A percentile compares a stretch with the other conserved stretches of the same genome.
Conservation (phyloP, 2,797 vertebrate genomes). For the Agapornis canus region DNA sequence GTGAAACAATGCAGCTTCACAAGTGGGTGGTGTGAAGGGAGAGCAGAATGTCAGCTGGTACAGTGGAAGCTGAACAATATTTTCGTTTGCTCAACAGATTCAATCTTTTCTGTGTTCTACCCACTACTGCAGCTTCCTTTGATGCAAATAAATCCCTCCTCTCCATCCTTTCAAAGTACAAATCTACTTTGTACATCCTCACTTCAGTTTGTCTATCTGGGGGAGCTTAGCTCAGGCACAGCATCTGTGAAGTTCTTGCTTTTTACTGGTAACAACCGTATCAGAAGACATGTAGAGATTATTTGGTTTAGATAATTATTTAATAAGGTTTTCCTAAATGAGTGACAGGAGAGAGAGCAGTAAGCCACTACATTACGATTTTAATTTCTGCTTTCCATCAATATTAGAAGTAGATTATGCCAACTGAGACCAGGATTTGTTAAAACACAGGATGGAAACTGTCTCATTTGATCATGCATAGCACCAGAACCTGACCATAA, state of each 20-base stretch:
- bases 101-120: constrained; percentile 47
- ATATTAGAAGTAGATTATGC: not conserved
- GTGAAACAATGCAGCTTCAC: constrained; percentile 39
- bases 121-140: constrained; percentile 49
- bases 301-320: constrained; percentile 17
- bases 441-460: not conserved
- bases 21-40: not conserved
- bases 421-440: constrained; percentile 13
- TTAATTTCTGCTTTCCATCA: constrained; percentile 1
- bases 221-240: constrained; percentile 8
- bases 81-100: constrained; percentile 40
- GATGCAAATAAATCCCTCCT: constrained; percentile 58
- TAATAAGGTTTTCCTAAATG: constrained; percentile 34
- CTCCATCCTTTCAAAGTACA: constrained; percentile 43
- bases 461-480: not conserved
- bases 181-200: constrained; percentile 52
- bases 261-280: not conserved
- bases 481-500: not conserved
- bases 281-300: constrained; percentile 26
- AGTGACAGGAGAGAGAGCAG: not conserved
- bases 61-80: constrained; percentile 11
- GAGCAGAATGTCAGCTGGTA: constrained; percentile 24
- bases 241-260: constrained; percentile 35
- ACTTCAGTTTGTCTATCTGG: constrained; percentile 27
- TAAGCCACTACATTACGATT: constrained; percentile 22